A percentile compares a stretch with the other conserved stretches of the same genome.
Evolutionary conservation across 2,797 vertebrate species (phyloP).

Genomic region (Alcedo atthis): DNA sequence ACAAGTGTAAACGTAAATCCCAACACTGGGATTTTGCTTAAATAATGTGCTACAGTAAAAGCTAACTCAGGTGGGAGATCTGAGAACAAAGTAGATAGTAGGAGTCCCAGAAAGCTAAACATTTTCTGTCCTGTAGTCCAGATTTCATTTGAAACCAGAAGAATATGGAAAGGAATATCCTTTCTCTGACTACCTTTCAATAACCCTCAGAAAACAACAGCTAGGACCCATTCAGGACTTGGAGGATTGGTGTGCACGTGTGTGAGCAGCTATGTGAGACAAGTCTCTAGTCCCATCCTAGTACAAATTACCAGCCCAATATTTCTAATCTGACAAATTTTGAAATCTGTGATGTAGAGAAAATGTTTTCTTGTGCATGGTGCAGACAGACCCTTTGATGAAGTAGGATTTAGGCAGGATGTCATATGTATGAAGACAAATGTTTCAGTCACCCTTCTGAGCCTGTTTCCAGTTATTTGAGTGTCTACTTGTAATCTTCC

Average conservation of each 20-base stretch:
- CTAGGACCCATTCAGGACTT: not conserved
- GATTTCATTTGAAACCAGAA: not conserved
- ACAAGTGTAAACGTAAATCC: not conserved
- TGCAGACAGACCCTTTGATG: not conserved
- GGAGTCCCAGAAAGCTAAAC: not conserved
- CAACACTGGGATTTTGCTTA: not conserved
- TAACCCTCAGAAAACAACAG: not conserved
- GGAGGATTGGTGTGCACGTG: not conserved
- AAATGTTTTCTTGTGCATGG: not conserved
- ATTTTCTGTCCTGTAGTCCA: not conserved
- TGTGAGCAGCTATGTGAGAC: not conserved
- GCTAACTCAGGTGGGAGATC: not conserved
- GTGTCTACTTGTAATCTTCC: not conserved
- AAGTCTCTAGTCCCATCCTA: not conserved
- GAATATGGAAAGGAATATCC: not conserved
- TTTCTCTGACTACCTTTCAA: not conserved
- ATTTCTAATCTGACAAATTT: not conserved
- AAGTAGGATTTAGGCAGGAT: not conserved
- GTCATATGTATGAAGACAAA: not conserved
- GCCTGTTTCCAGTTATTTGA: not conserved
- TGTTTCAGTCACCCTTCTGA: not conserved
- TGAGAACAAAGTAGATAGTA: not conserved
- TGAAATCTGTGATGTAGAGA: not conserved
- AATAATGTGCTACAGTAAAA: not conserved
- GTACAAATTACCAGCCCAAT: not conserved